phyloP scores from a whole-genome alignment of 2,888 invertebrate species.

The Lacanobia oleracea region DNA sequence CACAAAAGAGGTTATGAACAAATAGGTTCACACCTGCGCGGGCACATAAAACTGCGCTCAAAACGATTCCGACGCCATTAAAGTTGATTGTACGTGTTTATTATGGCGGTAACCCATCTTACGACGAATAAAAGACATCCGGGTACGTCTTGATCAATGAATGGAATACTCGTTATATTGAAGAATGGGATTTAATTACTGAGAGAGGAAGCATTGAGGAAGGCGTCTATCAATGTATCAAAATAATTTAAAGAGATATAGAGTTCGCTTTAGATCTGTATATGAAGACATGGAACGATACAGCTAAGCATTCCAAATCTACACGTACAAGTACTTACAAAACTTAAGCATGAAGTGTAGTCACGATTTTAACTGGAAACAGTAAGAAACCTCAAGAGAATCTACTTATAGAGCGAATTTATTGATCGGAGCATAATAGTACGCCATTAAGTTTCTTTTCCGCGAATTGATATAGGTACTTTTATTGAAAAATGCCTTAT shows the following conservation, averaged over 20 bases:
- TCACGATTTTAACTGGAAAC: not conserved
- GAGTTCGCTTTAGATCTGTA: not conserved
- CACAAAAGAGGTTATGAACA: constrained; percentile 45
- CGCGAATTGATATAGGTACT: no score
- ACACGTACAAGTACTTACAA: not conserved
- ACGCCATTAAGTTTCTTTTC: no score
- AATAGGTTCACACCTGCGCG: constrained; percentile 59
- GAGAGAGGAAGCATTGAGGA: not conserved
- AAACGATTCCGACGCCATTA: constrained; percentile 53
- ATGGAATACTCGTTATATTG: constrained; percentile 5
- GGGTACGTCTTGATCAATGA: constrained; percentile 41
- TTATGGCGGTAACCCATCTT: constrained; percentile 53
- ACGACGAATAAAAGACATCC: constrained; percentile 60
- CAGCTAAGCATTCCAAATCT: not conserved
- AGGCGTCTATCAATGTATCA: not conserved
- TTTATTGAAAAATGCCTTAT: no score
- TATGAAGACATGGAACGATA: not conserved
- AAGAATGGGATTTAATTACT: constrained; percentile 15
- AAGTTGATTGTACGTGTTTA: constrained; percentile 62
- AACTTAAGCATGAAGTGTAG: not conserved
- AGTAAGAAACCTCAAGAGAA: not conserved
- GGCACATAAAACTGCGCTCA: constrained; percentile 46
- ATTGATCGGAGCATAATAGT: not conserved
- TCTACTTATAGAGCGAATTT: not conserved
- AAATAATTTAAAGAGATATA: not conserved